phyloP scores from a whole-genome alignment of 2,113 vertebrate species.

The Dasyornis broadbenti region DNA sequence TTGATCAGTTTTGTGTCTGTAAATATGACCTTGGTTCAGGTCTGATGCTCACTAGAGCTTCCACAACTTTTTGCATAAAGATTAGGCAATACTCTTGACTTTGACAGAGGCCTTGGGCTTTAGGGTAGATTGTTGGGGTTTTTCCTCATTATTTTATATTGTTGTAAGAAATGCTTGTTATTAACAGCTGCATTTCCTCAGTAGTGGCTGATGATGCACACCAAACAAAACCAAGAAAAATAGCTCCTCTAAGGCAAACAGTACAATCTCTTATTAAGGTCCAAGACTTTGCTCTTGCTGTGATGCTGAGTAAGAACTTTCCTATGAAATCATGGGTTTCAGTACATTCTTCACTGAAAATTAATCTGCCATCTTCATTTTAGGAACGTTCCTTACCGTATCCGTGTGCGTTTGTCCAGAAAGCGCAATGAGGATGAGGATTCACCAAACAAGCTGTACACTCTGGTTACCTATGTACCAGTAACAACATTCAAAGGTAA shows the following conservation, averaged over 20 bases:
- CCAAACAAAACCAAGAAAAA: neutral
- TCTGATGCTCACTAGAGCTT: neutral
- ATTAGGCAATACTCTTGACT: neutral
- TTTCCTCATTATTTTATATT: neutral
- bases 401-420: slow-evolving; percentile 90
- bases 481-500: slow-evolving; percentile 95
- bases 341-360: neutral
- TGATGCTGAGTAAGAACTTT: neutral
- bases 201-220: neutral
- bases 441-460: slow-evolving; percentile 95
- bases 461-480: slow-evolving; percentile 91
- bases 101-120: neutral
- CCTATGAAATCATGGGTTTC: neutral
- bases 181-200: neutral
- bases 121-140: neutral
- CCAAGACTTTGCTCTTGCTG: neutral
- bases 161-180: neutral
- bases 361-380: neutral
- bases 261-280: neutral
- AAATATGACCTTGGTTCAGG: neutral
- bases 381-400: slow-evolving; percentile 93
- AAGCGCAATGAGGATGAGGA: slow-evolving; percentile 97
- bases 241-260: neutral
- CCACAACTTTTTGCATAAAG: rapidly evolving
- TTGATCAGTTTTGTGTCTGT: rapidly evolving